Conservation (phyloP, 2,113 vertebrate species). For the Phaetusa simplex region DNA sequence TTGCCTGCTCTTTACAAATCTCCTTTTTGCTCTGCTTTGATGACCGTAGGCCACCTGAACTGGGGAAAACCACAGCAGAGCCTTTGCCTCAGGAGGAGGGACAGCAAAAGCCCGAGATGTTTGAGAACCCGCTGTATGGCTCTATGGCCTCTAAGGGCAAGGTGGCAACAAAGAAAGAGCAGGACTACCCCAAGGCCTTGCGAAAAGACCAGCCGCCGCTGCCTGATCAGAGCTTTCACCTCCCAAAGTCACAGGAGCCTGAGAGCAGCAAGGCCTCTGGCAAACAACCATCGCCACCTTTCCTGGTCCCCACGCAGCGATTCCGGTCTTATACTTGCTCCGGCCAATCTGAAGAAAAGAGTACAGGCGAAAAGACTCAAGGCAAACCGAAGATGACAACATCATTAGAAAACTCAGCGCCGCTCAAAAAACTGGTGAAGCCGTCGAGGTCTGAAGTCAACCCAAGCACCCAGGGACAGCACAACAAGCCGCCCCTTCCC, state of each 20-base stretch:
- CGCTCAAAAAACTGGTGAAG: conserved; percentile 82
- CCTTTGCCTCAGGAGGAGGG: conserved; percentile 65
- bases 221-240: conserved; percentile 68
- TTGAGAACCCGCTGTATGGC: conserved; percentile 94
- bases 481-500: conserved; percentile 83
- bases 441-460: conserved; percentile 82
- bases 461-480: background rate
- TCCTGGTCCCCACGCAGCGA: conserved; percentile 78
- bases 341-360: conserved; percentile 57
- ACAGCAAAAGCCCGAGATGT: conserved; percentile 83
- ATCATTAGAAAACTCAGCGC: conserved; percentile 11
- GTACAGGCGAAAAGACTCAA: conserved; percentile 57
- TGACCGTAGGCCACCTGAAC: conserved; percentile 36
- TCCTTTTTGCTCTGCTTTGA: background rate
- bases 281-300: conserved; percentile 54
- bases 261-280: conserved; percentile 65
- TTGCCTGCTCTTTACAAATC: background rate
- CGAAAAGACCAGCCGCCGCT: conserved; percentile 74
- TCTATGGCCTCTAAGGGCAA: conserved; percentile 74
- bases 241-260: conserved; percentile 73
- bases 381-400: conserved; percentile 66
- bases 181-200: conserved; percentile 65
- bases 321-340: conserved; percentile 89
- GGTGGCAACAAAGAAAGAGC: conserved; percentile 73
- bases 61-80: conserved; percentile 55